Evolutionary conservation across 2,888 invertebrate species (phyloP).

Genomic region (Tiphia femorata): DNA sequence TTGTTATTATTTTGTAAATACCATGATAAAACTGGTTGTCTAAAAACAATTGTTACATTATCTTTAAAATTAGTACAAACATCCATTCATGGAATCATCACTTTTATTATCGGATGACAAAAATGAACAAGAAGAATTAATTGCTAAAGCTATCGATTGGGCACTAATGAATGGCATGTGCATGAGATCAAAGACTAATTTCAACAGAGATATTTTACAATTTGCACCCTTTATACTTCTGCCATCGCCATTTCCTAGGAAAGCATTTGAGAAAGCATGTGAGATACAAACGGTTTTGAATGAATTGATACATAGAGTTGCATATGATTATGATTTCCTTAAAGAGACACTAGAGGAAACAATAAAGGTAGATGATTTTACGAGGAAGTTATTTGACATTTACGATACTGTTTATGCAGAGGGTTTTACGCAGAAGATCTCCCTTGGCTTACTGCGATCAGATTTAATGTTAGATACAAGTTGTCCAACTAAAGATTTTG

Average conservation of each 20-base stretch:
- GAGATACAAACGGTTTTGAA: constrained; percentile 71
- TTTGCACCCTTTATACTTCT: constrained; percentile 71
- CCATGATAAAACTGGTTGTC: not conserved
- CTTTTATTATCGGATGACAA: constrained; percentile 60
- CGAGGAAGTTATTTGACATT: constrained; percentile 71
- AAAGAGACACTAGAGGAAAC: constrained; percentile 69
- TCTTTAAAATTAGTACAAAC: constrained; percentile 1
- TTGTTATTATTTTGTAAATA: not conserved
- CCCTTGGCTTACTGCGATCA: constrained; percentile 85
- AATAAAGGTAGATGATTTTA: constrained; percentile 73
- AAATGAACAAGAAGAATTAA: constrained; percentile 63
- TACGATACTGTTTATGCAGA: constrained; percentile 70
- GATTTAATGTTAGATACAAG: constrained; percentile 88
- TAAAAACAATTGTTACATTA: constrained; percentile 14
- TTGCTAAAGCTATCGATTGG: constrained; percentile 71
- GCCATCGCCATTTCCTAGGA: constrained; percentile 72
- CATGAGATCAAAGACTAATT: constrained; percentile 67
- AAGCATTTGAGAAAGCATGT: constrained; percentile 71
- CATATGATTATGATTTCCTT: constrained; percentile 72
- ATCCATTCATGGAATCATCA: constrained; percentile 50
- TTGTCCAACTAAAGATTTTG: constrained; percentile 66
- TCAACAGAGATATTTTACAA: constrained; percentile 63
- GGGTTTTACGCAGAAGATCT: constrained; percentile 69
- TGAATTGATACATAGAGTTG: constrained; percentile 72
- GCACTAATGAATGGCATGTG: constrained; percentile 71